phyloP scores from a whole-genome alignment of 1,140 invertebrate genomes.

The Anoplophora glabripennis region DNA sequence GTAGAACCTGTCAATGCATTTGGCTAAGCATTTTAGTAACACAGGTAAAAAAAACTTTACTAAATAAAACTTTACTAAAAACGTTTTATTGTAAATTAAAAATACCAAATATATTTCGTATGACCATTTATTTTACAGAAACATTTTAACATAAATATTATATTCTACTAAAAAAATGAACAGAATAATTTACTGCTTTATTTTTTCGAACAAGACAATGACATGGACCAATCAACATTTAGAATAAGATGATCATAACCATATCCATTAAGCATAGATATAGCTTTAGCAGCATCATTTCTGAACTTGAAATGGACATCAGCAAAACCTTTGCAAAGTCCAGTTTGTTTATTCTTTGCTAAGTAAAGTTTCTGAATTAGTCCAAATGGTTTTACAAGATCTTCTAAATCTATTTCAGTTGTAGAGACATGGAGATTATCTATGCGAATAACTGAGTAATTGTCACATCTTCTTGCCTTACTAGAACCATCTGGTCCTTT shows the following conservation, averaged over 20 bases:
- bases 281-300: constrained; percentile 89
- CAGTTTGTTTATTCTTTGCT: constrained; percentile 79
- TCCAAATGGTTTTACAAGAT: constrained; percentile 90
- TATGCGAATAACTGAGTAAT: constrained; percentile 89
- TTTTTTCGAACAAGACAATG: constrained; percentile 37
- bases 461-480: constrained; percentile 69
- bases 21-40: too few relatives aligned
- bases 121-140: too few relatives aligned
- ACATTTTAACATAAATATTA: too few relatives aligned
- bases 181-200: not conserved
- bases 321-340: constrained; percentile 89
- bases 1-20: too few relatives aligned
- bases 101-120: too few relatives aligned
- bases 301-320: constrained; percentile 93
- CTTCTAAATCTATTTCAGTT: constrained; percentile 91
- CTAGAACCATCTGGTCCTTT: constrained; percentile 72
- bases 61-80: too few relatives aligned
- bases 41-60: too few relatives aligned
- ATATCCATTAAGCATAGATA: constrained; percentile 85
- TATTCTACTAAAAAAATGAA: too few relatives aligned
- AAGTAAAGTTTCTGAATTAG: constrained; percentile 83
- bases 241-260: constrained; percentile 98
- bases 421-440: constrained; percentile 97
- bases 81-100: too few relatives aligned
- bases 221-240: constrained; percentile 98